Evolutionary conservation across 2,888 invertebrate species (phyloP).

Genomic region (Microctonus aethiopoides): DNA sequence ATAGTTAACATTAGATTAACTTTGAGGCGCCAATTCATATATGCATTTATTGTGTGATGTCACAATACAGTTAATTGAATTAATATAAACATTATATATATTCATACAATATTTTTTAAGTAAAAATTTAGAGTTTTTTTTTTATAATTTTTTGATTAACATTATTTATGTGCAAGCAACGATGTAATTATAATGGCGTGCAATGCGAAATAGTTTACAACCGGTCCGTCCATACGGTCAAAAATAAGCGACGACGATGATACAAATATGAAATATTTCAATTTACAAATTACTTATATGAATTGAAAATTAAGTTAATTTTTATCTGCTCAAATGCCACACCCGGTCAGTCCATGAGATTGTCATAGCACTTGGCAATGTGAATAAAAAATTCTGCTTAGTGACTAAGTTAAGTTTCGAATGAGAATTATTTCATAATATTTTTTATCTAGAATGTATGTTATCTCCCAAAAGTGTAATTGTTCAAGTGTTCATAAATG

Average conservation of each 20-base stretch:
- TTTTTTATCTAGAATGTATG: slow-evolving; percentile 4
- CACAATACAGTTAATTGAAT: too few relatives aligned
- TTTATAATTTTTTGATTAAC: neutral
- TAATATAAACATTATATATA: neutral
- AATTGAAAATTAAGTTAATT: neutral
- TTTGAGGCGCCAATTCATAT: neutral
- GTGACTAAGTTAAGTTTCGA: neutral
- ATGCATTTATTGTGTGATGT: neutral
- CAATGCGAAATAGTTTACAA: slow-evolving; percentile 33
- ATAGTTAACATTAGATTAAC: neutral
- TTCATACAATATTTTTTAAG: neutral
- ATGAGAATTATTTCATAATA: neutral
- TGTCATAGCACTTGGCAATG: neutral
- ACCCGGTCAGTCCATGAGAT: neutral
- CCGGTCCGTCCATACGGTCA: slow-evolving; percentile 44
- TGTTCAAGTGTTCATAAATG: slow-evolving; percentile 20
- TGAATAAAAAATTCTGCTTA: neutral
- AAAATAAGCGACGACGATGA: slow-evolving; percentile 26
- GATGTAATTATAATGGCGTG: slow-evolving; percentile 4
- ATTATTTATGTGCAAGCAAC: neutral
- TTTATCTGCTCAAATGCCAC: neutral
- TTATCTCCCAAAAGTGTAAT: slow-evolving; percentile 22
- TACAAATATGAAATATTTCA: slow-evolving; percentile 9
- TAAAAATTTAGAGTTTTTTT: neutral
- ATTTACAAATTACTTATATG: neutral